phyloP scores from a whole-genome alignment of 1,140 invertebrate species.

The Leptonema lineaticorne region DNA sequence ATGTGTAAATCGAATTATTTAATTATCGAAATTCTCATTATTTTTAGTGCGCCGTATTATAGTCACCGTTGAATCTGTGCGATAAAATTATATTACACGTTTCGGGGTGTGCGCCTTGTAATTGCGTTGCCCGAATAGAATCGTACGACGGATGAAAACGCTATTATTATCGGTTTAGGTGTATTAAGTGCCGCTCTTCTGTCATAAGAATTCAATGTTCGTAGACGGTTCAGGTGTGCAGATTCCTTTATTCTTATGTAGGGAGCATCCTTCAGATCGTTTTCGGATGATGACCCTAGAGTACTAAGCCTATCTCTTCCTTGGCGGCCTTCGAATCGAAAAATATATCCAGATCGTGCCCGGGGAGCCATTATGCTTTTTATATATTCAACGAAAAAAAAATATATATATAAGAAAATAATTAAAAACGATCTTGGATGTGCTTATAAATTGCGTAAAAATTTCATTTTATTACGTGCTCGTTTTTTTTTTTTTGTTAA shows the following conservation, averaged over 20 bases:
- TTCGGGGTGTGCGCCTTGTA: background rate
- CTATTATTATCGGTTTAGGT: no score
- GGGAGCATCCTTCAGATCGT: background rate
- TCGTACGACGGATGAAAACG: background rate
- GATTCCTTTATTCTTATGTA: conserved; percentile 8
- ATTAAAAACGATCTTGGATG: no score
- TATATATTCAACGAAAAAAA: no score
- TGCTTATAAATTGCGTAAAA: no score
- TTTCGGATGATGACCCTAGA: conserved; percentile 18
- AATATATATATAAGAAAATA: no score
- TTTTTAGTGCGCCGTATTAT: no score
- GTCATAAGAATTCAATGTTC: conserved; percentile 15
- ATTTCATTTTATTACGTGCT: no score
- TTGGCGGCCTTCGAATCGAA: conserved; percentile 3
- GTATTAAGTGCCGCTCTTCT: background rate
- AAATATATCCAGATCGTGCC: conserved; percentile 9
- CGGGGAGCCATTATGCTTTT: conserved; percentile 8
- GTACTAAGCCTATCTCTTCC: conserved; percentile 2
- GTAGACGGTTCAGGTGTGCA: conserved; percentile 19
- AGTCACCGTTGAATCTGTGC: no score
- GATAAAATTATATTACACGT: no score
- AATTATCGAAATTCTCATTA: no score
- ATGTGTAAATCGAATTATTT: no score
- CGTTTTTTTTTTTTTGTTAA: no score
- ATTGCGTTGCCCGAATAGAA: background rate